phyloP scores from a whole-genome alignment of 2,113 vertebrate genomes.

The Myrmophylax atrothorax region DNA sequence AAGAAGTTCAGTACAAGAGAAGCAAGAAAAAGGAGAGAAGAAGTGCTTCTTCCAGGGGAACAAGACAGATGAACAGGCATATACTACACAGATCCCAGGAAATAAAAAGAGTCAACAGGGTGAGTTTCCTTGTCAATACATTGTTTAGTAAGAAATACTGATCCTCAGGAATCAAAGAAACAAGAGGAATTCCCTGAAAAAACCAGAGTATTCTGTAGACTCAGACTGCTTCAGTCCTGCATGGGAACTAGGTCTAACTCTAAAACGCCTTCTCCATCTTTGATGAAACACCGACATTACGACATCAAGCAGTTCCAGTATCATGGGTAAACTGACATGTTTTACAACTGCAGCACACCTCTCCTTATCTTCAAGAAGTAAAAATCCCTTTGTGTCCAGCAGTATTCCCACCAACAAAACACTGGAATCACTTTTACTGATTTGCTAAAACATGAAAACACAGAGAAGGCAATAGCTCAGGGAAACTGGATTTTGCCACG shows the following conservation, averaged over 20 bases:
- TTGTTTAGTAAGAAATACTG: neutral
- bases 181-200: neutral
- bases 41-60: neutral
- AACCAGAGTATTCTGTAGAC: fast-evolving
- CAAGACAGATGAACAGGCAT: neutral
- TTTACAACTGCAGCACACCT: neutral
- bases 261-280: neutral
- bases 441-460: neutral
- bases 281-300: neutral
- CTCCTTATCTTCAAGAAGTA: neutral
- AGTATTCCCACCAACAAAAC: neutral
- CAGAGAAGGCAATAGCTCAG: neutral
- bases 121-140: neutral
- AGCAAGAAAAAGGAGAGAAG: neutral
- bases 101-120: neutral
- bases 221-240: neutral
- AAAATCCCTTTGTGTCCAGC: neutral
- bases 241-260: neutral
- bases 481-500: neutral
- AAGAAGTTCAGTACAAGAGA: neutral
- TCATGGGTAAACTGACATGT: neutral
- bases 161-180: neutral
- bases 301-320: neutral
- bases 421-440: neutral
- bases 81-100: neutral